A percentile compares a stretch with the other conserved stretches of the same genome.
Conservation (phyloP, 2,113 vertebrate genomes). For the Oplegnathus fasciatus region DNA sequence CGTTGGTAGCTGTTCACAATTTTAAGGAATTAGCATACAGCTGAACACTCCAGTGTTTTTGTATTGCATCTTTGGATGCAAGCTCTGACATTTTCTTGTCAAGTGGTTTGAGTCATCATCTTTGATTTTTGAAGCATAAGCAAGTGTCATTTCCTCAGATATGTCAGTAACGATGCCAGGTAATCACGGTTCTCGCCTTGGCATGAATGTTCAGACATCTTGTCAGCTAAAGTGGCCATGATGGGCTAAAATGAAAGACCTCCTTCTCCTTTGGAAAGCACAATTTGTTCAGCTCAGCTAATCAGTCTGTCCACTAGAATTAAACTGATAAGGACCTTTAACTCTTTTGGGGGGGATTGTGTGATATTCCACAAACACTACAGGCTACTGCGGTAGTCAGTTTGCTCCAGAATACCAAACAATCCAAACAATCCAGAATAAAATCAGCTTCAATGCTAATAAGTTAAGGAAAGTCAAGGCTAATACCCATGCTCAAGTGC, state of each 20-base stretch:
- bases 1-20: neutral
- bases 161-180: neutral
- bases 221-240: neutral
- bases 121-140: neutral
- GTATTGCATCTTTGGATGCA: too few relatives aligned
- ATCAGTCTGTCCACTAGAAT: neutral
- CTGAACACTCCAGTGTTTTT: neutral
- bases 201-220: neutral
- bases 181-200: neutral
- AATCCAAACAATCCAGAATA: neutral
- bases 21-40: neutral
- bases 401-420: neutral
- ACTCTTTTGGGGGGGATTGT: neutral
- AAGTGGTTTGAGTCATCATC: slow-evolving; percentile 10
- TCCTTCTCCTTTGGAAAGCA: neutral
- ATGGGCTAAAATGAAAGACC: neutral
- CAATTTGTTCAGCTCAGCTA: neutral
- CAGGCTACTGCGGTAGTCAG: neutral
- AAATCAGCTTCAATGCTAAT: neutral
- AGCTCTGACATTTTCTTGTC: slow-evolving; percentile 3
- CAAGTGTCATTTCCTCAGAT: neutral
- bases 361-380: neutral
- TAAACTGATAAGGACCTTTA: neutral
- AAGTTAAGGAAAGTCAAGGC: neutral
- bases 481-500: too few relatives aligned